Percentiles rank a stretch among this genome's conserved stretches.
Conservation (phyloP, 2,113 vertebrate species). For the Paratilapia polleni region DNA sequence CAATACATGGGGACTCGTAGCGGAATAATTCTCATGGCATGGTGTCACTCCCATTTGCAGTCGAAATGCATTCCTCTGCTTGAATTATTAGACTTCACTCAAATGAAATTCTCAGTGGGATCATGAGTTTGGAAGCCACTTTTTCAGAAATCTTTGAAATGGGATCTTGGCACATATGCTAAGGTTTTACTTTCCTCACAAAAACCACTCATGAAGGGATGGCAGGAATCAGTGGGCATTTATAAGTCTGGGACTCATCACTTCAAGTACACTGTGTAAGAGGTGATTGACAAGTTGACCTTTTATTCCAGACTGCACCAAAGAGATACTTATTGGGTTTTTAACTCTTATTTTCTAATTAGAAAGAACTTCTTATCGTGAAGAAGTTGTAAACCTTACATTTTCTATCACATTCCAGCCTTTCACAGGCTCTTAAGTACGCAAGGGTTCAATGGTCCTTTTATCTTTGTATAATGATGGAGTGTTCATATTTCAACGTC, state of each 20-base stretch:
- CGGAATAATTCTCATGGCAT: neutral
- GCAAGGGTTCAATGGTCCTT: neutral
- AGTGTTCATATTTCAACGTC: neutral
- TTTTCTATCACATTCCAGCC: neutral
- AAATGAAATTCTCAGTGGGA: neutral
- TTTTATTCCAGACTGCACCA: neutral
- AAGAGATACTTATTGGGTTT: neutral
- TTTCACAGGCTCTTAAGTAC: neutral
- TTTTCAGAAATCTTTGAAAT: neutral
- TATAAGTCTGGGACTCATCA: neutral
- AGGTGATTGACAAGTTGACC: neutral
- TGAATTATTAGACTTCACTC: neutral
- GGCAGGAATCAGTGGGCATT: neutral
- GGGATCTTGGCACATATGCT: neutral
- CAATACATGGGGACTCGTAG: neutral
- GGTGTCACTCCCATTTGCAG: constrained; percentile 7
- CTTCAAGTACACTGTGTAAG: neutral
- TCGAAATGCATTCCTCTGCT: neutral
- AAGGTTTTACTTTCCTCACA: neutral
- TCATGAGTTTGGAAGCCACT: neutral
- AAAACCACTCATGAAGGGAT: neutral
- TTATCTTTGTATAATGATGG: neutral
- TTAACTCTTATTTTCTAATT: neutral
- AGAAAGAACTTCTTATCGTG: neutral
- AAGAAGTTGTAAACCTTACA: neutral